These are phyloP conservation scores for Didymodactylos carnosus DNA, from an alignment of 2,888 invertebrate genomes.

Conservation along the genomic window DNA sequence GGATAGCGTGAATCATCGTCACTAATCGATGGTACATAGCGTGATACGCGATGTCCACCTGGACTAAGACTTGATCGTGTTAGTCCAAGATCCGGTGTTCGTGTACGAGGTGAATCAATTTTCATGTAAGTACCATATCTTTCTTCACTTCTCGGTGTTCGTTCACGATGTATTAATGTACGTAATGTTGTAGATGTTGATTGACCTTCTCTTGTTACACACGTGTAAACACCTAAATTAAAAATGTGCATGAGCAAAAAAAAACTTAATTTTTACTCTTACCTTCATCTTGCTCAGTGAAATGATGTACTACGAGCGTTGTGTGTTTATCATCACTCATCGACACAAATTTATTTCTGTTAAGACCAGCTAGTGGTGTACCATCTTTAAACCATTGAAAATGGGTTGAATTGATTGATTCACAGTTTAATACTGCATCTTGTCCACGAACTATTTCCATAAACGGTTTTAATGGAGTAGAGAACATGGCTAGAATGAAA, in stretches of 20 bases:
- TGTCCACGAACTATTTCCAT: neutral
- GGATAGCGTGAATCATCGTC: neutral
- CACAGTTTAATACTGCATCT: neutral
- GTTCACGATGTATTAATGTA: neutral
- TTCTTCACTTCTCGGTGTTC: neutral
- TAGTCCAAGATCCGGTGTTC: neutral
- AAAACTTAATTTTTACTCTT: neutral
- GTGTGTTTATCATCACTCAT: neutral
- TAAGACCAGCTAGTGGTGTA: conserved; percentile 11
- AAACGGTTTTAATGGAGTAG: neutral
- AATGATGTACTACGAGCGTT: neutral
- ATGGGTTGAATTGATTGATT: neutral
- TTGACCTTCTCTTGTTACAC: neutral
- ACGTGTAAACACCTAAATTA: neutral
- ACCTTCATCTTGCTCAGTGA: neutral
- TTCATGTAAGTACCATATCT: neutral
- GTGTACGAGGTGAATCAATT: neutral
- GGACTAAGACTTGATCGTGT: neutral
- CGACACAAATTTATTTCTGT: neutral
- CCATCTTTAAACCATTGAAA: conserved; percentile 18
- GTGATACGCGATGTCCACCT: neutral
- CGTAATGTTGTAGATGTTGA: neutral
- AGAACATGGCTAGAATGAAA: neutral
- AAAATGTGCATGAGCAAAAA: neutral
- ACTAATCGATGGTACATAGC: neutral